Evolutionary conservation across 92 coral and sea anemone species (phyloP).

Genomic region (Porites cylindrica): DNA sequence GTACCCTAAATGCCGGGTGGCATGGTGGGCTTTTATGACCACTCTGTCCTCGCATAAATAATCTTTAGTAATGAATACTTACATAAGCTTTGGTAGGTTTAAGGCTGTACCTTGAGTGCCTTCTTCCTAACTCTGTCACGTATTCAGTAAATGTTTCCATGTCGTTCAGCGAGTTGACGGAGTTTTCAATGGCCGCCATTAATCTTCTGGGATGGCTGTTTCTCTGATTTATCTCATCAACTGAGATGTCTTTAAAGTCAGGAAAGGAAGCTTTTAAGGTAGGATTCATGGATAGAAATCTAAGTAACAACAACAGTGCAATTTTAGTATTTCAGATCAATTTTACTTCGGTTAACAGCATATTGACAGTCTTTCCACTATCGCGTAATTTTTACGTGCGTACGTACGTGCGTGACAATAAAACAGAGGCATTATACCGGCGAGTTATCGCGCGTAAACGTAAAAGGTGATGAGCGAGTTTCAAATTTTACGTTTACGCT

Average conservation of each 20-base stretch:
- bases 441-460: no score
- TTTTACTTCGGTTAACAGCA: no score
- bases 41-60: no score
- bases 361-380: no score
- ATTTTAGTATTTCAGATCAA: not conserved
- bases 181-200: constrained; percentile 75
- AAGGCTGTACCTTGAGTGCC: constrained; percentile 43
- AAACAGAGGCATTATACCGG: no score
- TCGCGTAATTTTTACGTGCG: no score
- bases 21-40: no score
- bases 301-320: not conserved
- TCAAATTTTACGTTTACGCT: no score
- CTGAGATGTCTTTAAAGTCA: constrained; percentile 35
- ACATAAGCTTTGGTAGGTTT: constrained; percentile 41
- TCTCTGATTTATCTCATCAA: constrained; percentile 23
- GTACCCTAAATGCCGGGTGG: no score
- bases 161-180: constrained; percentile 70
- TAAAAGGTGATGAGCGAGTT: no score
- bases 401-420: no score
- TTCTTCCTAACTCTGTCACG: constrained; percentile 65
- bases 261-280: constrained; percentile 10
- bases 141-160: constrained; percentile 61
- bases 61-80: not conserved
- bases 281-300: constrained; percentile 35
- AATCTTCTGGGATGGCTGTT: constrained; percentile 63